Conservation (phyloP, 2,888 invertebrate species). For the Maniola hyperantus region DNA sequence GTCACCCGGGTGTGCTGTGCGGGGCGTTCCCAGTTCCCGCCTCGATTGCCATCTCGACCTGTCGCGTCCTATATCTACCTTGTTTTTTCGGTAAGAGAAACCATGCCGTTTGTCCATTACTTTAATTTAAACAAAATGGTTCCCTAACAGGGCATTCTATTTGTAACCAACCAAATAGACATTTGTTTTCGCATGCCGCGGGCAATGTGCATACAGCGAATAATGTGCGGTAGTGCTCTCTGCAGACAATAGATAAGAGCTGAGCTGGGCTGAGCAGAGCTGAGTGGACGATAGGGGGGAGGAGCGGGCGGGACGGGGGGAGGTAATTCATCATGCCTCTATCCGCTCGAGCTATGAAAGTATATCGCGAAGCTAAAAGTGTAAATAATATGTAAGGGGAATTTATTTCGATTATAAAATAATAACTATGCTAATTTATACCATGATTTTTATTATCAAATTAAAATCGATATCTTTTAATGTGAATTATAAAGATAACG, state of each 20-base stretch:
- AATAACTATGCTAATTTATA: no score
- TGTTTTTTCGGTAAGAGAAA: no score
- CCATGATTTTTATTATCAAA: no score
- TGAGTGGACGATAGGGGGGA: slow-evolving; percentile 7
- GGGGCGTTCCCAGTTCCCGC: no score
- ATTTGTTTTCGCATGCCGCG: slow-evolving; percentile 6
- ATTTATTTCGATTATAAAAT: neutral
- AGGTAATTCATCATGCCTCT: slow-evolving; percentile 26
- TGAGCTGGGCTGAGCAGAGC: slow-evolving; percentile 22
- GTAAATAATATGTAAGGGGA: neutral
- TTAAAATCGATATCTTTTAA: no score
- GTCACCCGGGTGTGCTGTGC: no score
- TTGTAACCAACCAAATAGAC: slow-evolving; percentile 6
- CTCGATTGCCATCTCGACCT: no score
- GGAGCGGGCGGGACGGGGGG: neutral
- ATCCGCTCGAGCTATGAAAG: slow-evolving; percentile 12
- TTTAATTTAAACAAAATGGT: neutral
- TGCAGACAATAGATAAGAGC: slow-evolving; percentile 22
- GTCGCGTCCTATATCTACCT: no score
- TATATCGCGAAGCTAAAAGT: neutral
- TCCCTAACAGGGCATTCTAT: neutral
- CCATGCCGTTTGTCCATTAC: no score
- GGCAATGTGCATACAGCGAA: slow-evolving; percentile 24
- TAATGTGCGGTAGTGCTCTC: slow-evolving; percentile 17
- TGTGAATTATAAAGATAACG: no score